Evolutionary conservation across 2,888 invertebrate genomes (phyloP), one percentile per base, ranked within the genome.

Genomic region (Amphipyra tragopoginis): DNA sequence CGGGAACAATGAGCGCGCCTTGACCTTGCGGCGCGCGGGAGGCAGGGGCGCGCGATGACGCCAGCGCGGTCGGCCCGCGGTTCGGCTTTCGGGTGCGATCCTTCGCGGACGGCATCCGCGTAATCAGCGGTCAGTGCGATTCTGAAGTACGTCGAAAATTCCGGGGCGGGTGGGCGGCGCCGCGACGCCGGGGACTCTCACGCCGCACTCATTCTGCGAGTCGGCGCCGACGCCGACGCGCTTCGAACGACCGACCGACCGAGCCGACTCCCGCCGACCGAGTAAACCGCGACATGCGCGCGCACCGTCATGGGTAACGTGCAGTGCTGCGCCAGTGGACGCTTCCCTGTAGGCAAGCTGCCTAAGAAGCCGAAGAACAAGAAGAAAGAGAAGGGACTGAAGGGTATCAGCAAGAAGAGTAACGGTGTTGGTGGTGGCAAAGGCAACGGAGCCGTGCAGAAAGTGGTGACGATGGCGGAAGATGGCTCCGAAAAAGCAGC

Each of bases 21-120:
- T 94, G 94, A 94, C 94, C 94, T 94, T 94, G 93, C 87, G 87
- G 88, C 83, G 92, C 83, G 89, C 87, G 91, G 90, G 88, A 91
- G 93, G 90, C 87, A 88, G 90, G 84, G 89, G 87, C 84, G 89
- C 80, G 85, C 87, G 93, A 90, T 94, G 94, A 93, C 93, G 94
- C 89, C 93, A 92, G 88, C 92, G 90, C 91, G 93, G 90, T 86
- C 93, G 90, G 87, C 84, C 86, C 89, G 90, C 90, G 86, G 85
- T 87, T 91, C 87, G 93, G 93, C 94, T 94, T 94, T 94, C 94
- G 94, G 94, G 93, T 92, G 93, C 93, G 93, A 94, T 93, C 93
- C 94, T 93, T 90, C 90, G 92, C 86, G 91, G 90, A 90, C 91
- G 90, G 88, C 89, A 93, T 94, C 92, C 94, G 94, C 93, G 93